Evolutionary conservation across 1,140 invertebrate genomes (phyloP), one percentile per base, ranked within the genome.

Genomic region (Oreohelix idahoensis): DNA sequence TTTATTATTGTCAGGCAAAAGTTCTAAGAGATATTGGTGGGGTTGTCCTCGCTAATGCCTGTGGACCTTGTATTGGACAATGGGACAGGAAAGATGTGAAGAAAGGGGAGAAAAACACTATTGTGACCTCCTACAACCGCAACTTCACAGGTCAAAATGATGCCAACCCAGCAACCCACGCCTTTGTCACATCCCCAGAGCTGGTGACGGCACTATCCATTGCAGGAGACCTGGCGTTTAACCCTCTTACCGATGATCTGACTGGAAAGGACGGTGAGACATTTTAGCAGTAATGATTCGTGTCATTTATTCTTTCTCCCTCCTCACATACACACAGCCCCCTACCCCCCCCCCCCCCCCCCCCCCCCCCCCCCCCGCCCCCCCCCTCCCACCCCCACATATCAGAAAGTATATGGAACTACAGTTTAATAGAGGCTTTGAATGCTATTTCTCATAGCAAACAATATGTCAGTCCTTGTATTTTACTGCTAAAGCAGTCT

Each of bases 61-160:
- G 98, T 92, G 98, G 98, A 8, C 98, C 98, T 11, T 99, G 98
- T 94, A 99, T 99, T 92, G 98, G 98, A 83, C 98, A 99, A 92
- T 99, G 98, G 98, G 97, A 99, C 93, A 91, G 94, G 79, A 94
- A 97, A 91, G 98, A 99, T 92, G 96, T 99, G 23, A 98, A 99
- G 93, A 99, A 99, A 92, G 98, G 98, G 66, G 98, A 99, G 84
- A 99, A 99, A 93, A 99, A 99, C 93, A 99, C 99, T 1, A 99
- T 99, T 92, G 98, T 99, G 36, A 99, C 97, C 23, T 99, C 98
- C 0, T 99, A 99, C 94, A 99, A 99, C 92, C 94, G 98, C 74
- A 99, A 99, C 93, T 99, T 99, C 94, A 99, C 98, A 73, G 94
- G 94, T 5, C 94, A 98, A 88, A 99, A 99, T 93, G 99, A 99